Conservation (phyloP, 2,113 vertebrate genomes). For the Tor tambroides region DNA sequence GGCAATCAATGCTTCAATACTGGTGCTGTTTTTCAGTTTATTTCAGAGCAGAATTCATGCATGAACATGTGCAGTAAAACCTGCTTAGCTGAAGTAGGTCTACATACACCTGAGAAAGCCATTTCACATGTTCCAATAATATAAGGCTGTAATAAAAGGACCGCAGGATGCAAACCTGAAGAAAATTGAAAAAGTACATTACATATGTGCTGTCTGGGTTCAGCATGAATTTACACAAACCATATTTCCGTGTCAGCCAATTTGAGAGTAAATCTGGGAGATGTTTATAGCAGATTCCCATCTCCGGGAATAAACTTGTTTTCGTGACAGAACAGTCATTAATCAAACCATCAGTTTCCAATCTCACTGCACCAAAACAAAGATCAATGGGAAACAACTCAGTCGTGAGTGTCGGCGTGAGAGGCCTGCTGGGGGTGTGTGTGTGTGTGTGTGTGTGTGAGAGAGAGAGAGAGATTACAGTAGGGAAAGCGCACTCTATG, state of each 20-base stretch:
- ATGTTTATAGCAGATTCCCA: constrained; percentile 19
- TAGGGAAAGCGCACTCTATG: background rate
- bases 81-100: background rate
- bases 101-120: background rate
- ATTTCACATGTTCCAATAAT: background rate
- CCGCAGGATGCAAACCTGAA: background rate
- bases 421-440: background rate
- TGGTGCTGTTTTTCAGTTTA: background rate
- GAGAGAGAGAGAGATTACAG: background rate
- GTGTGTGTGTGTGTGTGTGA: background rate
- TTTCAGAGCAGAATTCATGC: background rate
- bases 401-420: background rate
- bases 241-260: constrained; percentile 14
- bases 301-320: background rate
- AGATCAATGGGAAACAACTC: constrained; percentile 42
- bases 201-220: background rate
- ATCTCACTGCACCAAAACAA: background rate
- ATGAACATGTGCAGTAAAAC: background rate
- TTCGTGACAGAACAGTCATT: background rate
- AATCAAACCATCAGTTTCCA: constrained; percentile 43
- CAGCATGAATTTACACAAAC: constrained; percentile 5
- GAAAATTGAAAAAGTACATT: background rate
- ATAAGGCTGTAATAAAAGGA: background rate
- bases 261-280: constrained; percentile 2
- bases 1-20: background rate